phyloP scores from a whole-genome alignment of 2,888 invertebrate species.

The Tetragonisca angustula region DNA sequence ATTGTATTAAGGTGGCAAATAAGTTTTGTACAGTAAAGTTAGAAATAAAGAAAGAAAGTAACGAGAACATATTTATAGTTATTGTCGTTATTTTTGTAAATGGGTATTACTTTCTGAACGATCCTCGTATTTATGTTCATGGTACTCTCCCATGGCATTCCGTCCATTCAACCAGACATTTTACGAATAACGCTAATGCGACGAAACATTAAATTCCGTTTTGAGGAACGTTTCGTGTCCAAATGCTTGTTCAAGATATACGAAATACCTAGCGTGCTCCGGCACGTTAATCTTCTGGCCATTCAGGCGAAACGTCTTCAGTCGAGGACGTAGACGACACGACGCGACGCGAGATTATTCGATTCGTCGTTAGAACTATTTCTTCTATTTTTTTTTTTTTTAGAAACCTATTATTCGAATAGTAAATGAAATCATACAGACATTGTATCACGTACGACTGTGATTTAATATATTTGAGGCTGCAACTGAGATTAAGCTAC shows the following conservation, averaged over 20 bases:
- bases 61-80: no score
- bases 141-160: neutral
- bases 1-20: no score
- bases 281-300: conserved; percentile 5
- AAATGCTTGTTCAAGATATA: conserved; percentile 26
- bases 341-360: neutral
- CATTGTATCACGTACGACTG: no score
- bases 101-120: no score
- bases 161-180: conserved; percentile 4
- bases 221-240: neutral
- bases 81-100: no score
- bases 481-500: neutral
- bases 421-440: neutral
- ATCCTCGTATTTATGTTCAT: neutral
- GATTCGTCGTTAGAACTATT: no score
- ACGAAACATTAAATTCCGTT: conserved; percentile 42
- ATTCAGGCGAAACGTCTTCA: neutral
- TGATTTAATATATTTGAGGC: no score
- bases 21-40: no score
- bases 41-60: no score
- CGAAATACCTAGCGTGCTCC: conserved; percentile 14
- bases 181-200: conserved; percentile 28
- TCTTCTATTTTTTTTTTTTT: neutral
- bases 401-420: neutral
- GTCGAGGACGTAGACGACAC: neutral